phyloP scores from a whole-genome alignment of 1,140 invertebrate genomes.

The Penaeus chinensis region DNA sequence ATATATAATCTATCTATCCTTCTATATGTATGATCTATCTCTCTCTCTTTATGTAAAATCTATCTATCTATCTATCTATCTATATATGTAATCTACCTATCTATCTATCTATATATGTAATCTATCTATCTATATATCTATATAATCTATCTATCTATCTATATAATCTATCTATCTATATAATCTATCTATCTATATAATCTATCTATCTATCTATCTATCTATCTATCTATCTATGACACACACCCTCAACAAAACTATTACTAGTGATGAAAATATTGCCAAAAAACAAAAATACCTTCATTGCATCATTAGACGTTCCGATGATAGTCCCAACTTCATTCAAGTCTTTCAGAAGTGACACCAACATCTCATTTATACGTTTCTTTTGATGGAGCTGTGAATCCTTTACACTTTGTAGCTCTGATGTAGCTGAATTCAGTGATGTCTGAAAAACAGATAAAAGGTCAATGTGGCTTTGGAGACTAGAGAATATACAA shows the following conservation, averaged over 20 bases:
- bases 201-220: too few species aligned
- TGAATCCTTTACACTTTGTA: constrained; percentile 93
- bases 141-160: too few species aligned
- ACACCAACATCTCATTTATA: constrained; percentile 93
- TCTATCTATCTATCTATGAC: too few species aligned
- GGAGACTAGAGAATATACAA: neutral
- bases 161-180: too few species aligned
- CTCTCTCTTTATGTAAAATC: too few species aligned
- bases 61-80: too few species aligned
- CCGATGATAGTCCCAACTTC: constrained; percentile 94
- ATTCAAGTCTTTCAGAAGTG: constrained; percentile 91
- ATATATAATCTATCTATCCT: too few species aligned
- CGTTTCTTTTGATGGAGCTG: constrained; percentile 93
- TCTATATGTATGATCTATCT: too few species aligned
- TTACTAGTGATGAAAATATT: neutral
- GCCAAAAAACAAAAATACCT: constrained; percentile 20
- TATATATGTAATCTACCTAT: too few species aligned
- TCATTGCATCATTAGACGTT: constrained; percentile 80
- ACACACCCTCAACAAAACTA: neutral
- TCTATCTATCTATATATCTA: too few species aligned
- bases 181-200: too few species aligned
- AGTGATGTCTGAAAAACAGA: constrained; percentile 28
- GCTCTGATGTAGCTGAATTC: constrained; percentile 73
- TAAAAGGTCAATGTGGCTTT: neutral
- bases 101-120: too few species aligned